Conservation (phyloP, 1,140 invertebrate species). For the Heliconius himera region DNA sequence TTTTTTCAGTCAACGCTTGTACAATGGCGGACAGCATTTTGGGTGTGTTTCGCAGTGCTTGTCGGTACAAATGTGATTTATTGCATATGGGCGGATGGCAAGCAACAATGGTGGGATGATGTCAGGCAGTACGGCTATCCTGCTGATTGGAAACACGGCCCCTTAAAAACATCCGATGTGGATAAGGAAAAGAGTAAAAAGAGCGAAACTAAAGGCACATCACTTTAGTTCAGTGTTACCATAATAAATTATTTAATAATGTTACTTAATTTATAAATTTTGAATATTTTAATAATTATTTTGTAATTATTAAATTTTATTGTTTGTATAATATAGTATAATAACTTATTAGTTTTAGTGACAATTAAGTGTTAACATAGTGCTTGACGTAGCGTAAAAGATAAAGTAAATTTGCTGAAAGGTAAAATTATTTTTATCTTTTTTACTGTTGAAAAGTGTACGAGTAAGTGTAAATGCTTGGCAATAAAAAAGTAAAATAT, state of each 20-base stretch:
- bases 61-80: conserved; percentile 88
- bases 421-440: conserved; percentile 6
- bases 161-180: conserved; percentile 52
- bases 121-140: conserved; percentile 72
- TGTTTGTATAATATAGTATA: neutral
- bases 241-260: neutral
- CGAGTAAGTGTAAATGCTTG: neutral
- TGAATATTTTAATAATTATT: neutral
- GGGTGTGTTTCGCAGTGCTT: conserved; percentile 89
- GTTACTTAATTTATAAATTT: neutral
- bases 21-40: conserved; percentile 92
- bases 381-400: neutral
- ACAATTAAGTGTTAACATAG: neutral
- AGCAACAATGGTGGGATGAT: conserved; percentile 88
- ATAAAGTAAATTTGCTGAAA: neutral
- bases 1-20: conserved; percentile 85
- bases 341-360: neutral
- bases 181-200: conserved; percentile 70
- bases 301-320: conserved; percentile 2
- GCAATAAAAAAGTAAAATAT: neutral
- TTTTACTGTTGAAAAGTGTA: neutral
- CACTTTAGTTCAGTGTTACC: conserved; percentile 37
- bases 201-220: conserved; percentile 55
- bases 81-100: conserved; percentile 86
- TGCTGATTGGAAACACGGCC: conserved; percentile 68